Base-by-base conservation (phyloP, 2,888 invertebrate genomes). In the Luperina nickerlii region DNA sequence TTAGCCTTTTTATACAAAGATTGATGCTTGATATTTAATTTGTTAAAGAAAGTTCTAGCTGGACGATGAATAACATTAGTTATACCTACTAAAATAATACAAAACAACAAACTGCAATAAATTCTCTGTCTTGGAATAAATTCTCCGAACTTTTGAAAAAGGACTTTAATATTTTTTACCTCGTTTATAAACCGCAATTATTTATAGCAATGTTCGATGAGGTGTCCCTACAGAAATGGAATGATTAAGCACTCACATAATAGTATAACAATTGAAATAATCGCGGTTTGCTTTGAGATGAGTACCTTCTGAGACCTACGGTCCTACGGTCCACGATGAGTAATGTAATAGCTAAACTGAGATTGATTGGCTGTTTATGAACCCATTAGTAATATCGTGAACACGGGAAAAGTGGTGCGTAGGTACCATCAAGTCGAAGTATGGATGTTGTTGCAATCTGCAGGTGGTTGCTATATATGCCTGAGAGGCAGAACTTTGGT, bases 151-250 rank as follows among this genome's bases (percentile, higher is more conserved):
- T 51, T 51, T 51, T 51, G 5, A 69, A 73, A 73, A 51, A 73
- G 15, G 48, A 38, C 0, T 27, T 27, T 0, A 48, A 8, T 48
- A 27, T 68, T 51, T 63, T 62, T 72, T 65, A 81, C 71, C 45
- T 60, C 24, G 9, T 48, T 67, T 27, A 38, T 4, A n/a, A 65
- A 71, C 86, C 75, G 38, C 76, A 76, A 72, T 38, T 62, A 76
- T 85, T 77, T 51, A 83, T 81, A 73, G 60, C 13, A 27, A 38
- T 57, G 63, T 65, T 51, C 18, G 73, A 79, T 79, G 75, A 70
- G 57, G 60, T 71, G 70, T 65, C 54, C 2, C 8, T 20, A 68
- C 74, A n/a, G 54, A 73, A 86, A 63, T 65, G 72, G 54, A 48
- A 74, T 62, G 32, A 66, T 68, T 74, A 60, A 13, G 18, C n/a